Conservation (phyloP, 1,140 invertebrate genomes). For the Drosophila repleta region DNA sequence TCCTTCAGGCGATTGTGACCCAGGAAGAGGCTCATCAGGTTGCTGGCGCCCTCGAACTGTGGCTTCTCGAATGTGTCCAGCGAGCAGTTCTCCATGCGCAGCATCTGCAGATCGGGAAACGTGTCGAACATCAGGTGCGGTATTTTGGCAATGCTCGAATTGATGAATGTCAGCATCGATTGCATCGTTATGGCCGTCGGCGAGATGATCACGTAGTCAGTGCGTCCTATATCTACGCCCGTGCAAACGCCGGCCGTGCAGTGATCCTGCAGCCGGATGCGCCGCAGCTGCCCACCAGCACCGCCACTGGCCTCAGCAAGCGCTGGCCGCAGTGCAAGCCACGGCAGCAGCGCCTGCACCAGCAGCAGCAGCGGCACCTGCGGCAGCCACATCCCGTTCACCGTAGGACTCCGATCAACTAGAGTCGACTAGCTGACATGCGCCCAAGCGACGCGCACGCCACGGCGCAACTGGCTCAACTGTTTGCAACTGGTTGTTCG, state of each 20-base stretch:
- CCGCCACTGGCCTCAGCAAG: neutral
- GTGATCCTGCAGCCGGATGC: constrained; percentile 82
- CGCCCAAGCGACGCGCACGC: constrained; percentile 69
- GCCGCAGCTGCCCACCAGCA: constrained; percentile 65
- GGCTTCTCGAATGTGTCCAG: constrained; percentile 77
- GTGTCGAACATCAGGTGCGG: constrained; percentile 80
- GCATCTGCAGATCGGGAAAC: constrained; percentile 76
- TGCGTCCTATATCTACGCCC: constrained; percentile 65
- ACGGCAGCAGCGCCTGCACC: constrained; percentile 25
- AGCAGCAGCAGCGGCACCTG: constrained; percentile 14
- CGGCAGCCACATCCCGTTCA: constrained; percentile 28
- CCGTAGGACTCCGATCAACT: neutral
- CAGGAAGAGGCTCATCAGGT: constrained; percentile 74
- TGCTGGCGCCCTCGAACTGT: constrained; percentile 80
- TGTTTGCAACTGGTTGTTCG: constrained; percentile 41
- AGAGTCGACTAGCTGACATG: constrained; percentile 42
- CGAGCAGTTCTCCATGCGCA: constrained; percentile 80
- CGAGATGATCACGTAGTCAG: constrained; percentile 79
- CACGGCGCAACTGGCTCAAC: constrained; percentile 71
- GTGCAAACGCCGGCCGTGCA: constrained; percentile 68
- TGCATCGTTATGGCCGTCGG: constrained; percentile 67
- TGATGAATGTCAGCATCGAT: constrained; percentile 70
- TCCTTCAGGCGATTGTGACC: constrained; percentile 71
- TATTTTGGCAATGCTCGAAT: constrained; percentile 79
- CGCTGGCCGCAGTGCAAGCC: constrained; percentile 1